phyloP scores from a whole-genome alignment of 2,113 vertebrate genomes.

The Macheiramphus alcinus region DNA sequence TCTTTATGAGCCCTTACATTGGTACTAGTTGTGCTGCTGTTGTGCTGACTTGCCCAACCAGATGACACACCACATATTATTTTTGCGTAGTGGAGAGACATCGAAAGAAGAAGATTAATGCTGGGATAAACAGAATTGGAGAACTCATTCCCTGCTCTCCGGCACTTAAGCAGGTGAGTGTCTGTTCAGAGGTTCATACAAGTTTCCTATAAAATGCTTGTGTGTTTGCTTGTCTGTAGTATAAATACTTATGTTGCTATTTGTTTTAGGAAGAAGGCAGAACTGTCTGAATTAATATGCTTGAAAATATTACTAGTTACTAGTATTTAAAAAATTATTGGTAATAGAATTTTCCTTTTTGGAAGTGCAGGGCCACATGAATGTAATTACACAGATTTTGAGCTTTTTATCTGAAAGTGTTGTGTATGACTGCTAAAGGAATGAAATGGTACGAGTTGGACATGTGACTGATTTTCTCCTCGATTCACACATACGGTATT shows the following conservation, averaged over 20 bases:
- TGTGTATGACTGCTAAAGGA: neutral
- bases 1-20: neutral
- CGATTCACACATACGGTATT: fast-evolving
- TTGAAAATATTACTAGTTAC: neutral
- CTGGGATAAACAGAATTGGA: conserved; percentile 95
- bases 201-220: neutral
- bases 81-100: conserved; percentile 90
- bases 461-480: neutral
- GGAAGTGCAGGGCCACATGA: neutral
- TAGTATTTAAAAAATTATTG: neutral
- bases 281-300: neutral
- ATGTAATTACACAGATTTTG: neutral
- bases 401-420: neutral
- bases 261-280: neutral
- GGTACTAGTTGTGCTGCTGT: neutral
- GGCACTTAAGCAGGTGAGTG: conserved; percentile 91
- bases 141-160: conserved; percentile 96
- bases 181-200: neutral
- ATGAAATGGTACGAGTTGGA: neutral
- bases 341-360: neutral
- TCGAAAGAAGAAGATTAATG: conserved; percentile 98
- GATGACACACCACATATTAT: neutral
- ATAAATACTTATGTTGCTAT: neutral
- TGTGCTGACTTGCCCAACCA: neutral
- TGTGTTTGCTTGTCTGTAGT: neutral